phyloP scores from a whole-genome alignment of 30 jellyfish, hydroid and myxozoan genomes.

The Rhopilema esculentum region DNA sequence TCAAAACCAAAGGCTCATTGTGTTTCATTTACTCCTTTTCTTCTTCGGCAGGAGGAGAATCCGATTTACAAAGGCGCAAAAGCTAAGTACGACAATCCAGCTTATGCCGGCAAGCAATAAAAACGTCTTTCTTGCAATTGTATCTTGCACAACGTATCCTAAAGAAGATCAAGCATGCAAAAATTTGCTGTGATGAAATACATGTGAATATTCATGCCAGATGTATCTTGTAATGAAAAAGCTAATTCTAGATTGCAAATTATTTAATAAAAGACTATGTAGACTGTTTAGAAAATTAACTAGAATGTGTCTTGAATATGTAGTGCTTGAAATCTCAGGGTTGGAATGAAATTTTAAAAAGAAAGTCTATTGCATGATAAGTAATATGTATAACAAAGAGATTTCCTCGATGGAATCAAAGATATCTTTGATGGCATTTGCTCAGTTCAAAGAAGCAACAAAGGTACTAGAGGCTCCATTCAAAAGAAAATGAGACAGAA shows the following conservation, averaged over 20 bases:
- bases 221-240: background rate
- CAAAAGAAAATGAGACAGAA: too few species aligned
- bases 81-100: conserved; percentile 91
- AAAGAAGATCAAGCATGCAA: background rate
- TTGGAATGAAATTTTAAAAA: too few species aligned
- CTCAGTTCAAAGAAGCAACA: too few species aligned
- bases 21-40: background rate
- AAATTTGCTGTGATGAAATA: background rate
- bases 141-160: background rate
- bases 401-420: too few species aligned
- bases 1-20: background rate
- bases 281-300: too few species aligned
- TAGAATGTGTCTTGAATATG: background rate
- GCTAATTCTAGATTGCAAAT: too few species aligned
- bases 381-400: too few species aligned
- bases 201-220: background rate
- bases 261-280: too few species aligned
- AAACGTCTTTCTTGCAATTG: background rate
- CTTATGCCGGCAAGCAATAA: conserved; percentile 84
- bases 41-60: conserved; percentile 78
- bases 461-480: too few species aligned
- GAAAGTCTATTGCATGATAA: too few species aligned
- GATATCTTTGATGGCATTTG: too few species aligned
- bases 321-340: too few species aligned
- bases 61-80: conserved; percentile 89